Percentiles rank a stretch among this genome's conserved stretches.
phyloP scores from a whole-genome alignment of 2,797 vertebrate genomes.

The Novumbra hubbsi region DNA sequence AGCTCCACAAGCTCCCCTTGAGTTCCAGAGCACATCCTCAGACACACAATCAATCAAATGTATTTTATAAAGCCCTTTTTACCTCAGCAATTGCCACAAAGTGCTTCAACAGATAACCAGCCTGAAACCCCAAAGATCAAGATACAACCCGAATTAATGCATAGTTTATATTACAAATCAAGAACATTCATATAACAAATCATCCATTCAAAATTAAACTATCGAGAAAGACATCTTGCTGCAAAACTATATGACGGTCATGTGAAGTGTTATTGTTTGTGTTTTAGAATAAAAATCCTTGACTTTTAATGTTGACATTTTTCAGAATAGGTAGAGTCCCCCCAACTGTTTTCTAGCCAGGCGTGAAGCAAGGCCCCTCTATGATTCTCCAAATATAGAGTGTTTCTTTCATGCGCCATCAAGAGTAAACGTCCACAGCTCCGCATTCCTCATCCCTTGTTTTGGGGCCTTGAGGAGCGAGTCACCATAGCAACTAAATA shows the following conservation, averaged over 20 bases:
- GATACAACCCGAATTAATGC: too few relatives aligned
- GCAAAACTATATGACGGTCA: background rate
- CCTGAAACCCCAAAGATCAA: too few relatives aligned
- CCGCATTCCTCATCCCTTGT: constrained; percentile 60
- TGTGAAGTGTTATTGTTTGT: background rate
- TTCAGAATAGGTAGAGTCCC: background rate
- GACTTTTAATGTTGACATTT: background rate
- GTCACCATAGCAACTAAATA: constrained; percentile 66
- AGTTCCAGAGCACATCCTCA: background rate
- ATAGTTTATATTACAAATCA: background rate
- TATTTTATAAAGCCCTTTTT: too few relatives aligned
- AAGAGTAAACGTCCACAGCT: constrained; percentile 31
- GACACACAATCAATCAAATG: background rate
- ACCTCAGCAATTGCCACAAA: too few relatives aligned
- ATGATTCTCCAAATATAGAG: constrained; percentile 38
- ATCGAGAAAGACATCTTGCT: background rate
- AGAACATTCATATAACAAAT: background rate
- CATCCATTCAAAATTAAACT: constrained; percentile 20
- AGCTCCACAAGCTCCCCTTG: background rate
- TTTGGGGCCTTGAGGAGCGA: constrained; percentile 64
- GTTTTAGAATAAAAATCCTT: background rate
- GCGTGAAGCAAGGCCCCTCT: constrained; percentile 19
- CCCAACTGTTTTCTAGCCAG: constrained; percentile 1
- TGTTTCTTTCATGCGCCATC: constrained; percentile 52
- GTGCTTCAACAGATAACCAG: too few relatives aligned